Conservation (phyloP, 2,113 vertebrate genomes). For the Myrmecophaga tridactyla region DNA sequence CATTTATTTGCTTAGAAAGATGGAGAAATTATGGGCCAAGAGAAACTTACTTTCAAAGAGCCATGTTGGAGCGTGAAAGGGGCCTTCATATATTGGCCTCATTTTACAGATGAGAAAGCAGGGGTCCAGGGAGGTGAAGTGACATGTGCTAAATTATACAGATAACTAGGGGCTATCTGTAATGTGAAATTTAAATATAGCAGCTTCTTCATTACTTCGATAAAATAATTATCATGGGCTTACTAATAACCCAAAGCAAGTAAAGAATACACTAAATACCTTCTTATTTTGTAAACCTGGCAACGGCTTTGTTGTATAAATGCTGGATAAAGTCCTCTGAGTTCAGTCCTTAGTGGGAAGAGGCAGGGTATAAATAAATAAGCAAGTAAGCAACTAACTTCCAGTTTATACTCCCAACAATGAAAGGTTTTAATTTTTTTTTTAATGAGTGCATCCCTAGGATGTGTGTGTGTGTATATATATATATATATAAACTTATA, state of each 20-base stretch:
- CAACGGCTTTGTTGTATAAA: conserved; percentile 8
- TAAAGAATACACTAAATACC: conserved; percentile 40
- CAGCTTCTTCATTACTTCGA: neutral
- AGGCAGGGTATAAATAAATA: conserved; percentile 66
- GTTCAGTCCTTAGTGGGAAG: conserved; percentile 36
- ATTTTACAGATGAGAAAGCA: neutral
- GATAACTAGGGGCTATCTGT: conserved; percentile 11
- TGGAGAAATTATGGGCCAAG: neutral
- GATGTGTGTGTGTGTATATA: too few species aligned
- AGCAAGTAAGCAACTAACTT: conserved; percentile 55
- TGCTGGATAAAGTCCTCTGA: conserved; percentile 43
- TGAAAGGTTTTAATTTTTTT: conserved; percentile 53
- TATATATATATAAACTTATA: conserved; percentile 57
- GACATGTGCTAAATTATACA: neutral
- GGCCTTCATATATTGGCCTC: neutral
- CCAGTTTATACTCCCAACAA: conserved; percentile 40
- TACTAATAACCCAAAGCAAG: conserved; percentile 46
- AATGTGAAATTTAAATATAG: conserved; percentile 12
- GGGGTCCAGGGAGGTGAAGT: neutral
- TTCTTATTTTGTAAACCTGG: conserved; percentile 42
- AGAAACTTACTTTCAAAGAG: neutral
- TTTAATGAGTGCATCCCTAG: conserved; percentile 31
- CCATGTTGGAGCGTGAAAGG: neutral
- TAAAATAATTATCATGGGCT: conserved; percentile 42
- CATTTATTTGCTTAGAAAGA: neutral